Conservation (phyloP, 2,113 vertebrate genomes). For the Sylvicapra grimmia region DNA sequence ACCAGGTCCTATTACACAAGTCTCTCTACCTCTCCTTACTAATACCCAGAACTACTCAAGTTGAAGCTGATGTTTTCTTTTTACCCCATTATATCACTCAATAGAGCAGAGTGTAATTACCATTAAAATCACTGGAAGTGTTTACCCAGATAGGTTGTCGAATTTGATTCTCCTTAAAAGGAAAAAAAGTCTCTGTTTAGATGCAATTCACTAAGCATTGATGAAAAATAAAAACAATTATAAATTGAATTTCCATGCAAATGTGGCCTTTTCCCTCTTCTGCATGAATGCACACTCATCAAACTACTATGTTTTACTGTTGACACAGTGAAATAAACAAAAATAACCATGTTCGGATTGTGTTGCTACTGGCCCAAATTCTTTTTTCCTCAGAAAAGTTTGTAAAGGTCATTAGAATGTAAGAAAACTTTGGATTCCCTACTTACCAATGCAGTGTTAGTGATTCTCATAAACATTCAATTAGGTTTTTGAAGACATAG, state of each 20-base stretch:
- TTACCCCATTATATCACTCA: constrained; percentile 34
- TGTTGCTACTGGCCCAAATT: constrained; percentile 70
- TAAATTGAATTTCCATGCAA: constrained; percentile 84
- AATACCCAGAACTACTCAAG: constrained; percentile 37
- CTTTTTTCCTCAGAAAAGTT: constrained; percentile 64
- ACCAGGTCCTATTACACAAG: neutral
- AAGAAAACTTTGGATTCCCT: constrained; percentile 48
- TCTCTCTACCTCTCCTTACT: constrained; percentile 22
- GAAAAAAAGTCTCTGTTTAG: constrained; percentile 68
- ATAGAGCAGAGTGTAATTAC: constrained; percentile 64
- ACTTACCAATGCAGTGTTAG: neutral
- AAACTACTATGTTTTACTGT: constrained; percentile 63
- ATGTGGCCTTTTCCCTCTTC: constrained; percentile 84
- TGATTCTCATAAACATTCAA: constrained; percentile 36
- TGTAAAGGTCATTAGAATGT: constrained; percentile 70
- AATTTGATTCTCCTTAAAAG: constrained; percentile 65
- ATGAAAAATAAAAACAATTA: constrained; percentile 82
- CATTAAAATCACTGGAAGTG: constrained; percentile 70
- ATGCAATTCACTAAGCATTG: constrained; percentile 75
- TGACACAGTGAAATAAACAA: constrained; percentile 73
- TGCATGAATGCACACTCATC: constrained; percentile 77
- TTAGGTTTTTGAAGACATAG: neutral
- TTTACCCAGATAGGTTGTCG: constrained; percentile 72
- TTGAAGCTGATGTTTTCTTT: neutral
- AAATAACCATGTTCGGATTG: constrained; percentile 68